Evolutionary conservation across 2,888 invertebrate species (phyloP).

Genomic region (Andrena marginata): DNA sequence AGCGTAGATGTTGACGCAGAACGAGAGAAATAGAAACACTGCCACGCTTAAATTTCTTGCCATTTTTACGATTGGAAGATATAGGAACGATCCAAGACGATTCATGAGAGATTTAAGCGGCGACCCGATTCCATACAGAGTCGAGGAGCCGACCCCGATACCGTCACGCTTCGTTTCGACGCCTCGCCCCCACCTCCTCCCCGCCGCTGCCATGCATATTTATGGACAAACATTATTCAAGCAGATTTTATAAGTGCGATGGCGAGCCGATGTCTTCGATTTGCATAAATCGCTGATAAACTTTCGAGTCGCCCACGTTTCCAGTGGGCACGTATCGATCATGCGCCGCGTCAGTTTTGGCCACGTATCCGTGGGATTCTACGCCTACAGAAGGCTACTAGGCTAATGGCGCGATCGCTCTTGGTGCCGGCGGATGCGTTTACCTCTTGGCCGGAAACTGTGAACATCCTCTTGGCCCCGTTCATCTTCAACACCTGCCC

Average conservation of each 20-base stretch:
- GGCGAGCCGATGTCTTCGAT: constrained; percentile 77
- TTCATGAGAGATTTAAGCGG: constrained; percentile 45
- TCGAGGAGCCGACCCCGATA: constrained; percentile 77
- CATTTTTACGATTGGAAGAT: background rate
- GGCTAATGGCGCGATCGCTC: background rate
- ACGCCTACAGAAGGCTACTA: background rate
- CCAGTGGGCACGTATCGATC: constrained; percentile 54
- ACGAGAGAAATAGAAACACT: too few relatives aligned
- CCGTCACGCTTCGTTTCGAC: constrained; percentile 78
- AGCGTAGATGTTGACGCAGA: background rate
- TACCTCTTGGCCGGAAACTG: constrained; percentile 96
- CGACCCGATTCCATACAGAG: constrained; percentile 78
- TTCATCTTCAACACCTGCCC: constrained; percentile 97
- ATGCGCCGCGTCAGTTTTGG: constrained; percentile 27
- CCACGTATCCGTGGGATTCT: background rate
- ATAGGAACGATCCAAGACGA: constrained; percentile 10
- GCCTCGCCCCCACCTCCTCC: constrained; percentile 33
- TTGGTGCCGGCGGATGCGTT: background rate
- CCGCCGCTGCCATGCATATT: constrained; percentile 79
- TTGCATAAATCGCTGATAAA: constrained; percentile 82
- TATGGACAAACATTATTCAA: constrained; percentile 83
- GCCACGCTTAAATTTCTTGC: background rate
- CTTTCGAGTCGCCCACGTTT: constrained; percentile 70
- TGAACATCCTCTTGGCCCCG: constrained; percentile 96
- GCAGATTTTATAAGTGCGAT: constrained; percentile 82